phyloP scores from a whole-genome alignment of 2,113 vertebrate species.

The Petrocephalus microphthalmus region DNA sequence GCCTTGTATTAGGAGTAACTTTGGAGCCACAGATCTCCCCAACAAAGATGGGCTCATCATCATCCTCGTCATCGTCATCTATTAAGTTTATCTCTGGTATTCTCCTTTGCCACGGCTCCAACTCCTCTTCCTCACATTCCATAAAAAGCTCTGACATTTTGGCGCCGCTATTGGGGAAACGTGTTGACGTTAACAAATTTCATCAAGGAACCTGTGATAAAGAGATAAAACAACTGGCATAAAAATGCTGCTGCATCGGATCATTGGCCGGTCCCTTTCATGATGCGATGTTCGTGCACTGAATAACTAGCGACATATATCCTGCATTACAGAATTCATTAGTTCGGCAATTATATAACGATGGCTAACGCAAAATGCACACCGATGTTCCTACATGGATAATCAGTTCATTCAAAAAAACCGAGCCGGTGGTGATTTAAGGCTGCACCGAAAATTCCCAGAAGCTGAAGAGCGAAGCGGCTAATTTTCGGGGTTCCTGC shows the following conservation, averaged over 20 bases:
- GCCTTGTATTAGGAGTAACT: slow-evolving; percentile 59
- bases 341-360: background rate
- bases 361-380: background rate
- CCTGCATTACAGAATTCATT: background rate
- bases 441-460: background rate
- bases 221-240: background rate
- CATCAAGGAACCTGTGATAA: background rate
- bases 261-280: background rate
- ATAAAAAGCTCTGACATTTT: slow-evolving; percentile 97
- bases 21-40: slow-evolving; percentile 84
- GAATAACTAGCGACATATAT: background rate
- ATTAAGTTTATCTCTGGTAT: slow-evolving; percentile 77
- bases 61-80: slow-evolving; percentile 71
- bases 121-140: slow-evolving; percentile 98
- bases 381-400: background rate
- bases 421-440: background rate
- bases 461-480: background rate
- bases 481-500: background rate
- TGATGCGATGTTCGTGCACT: background rate
- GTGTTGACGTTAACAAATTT: background rate
- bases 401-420: background rate
- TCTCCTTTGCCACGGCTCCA: slow-evolving; percentile 93
- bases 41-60: slow-evolving; percentile 89
- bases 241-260: background rate
- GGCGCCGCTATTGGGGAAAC: slow-evolving; percentile 35